A percentile compares a stretch with the other conserved stretches of the same genome.
Evolutionary conservation across 2,888 invertebrate species (phyloP).

Genomic region (Dicranocentrus wangi): DNA sequence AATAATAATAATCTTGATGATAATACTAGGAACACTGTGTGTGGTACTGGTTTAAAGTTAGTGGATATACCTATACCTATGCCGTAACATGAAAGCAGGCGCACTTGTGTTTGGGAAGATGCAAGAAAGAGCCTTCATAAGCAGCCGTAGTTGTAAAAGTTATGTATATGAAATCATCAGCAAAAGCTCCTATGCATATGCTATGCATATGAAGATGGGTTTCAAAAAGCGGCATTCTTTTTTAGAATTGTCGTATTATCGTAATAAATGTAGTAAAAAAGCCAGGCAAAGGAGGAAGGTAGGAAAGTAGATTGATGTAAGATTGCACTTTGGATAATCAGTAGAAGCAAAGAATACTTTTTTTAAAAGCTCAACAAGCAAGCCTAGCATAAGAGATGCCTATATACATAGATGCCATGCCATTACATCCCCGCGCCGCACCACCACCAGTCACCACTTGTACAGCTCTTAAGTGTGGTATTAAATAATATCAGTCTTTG

Average conservation of each 20-base stretch:
- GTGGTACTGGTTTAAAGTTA: not conserved
- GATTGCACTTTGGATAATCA: conserved; percentile 38
- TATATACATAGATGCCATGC: not conserved
- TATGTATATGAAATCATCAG: not conserved
- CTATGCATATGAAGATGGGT: not conserved
- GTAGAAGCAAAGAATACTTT: not conserved
- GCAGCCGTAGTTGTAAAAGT: no score
- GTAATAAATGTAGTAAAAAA: conserved; percentile 30
- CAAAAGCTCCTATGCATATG: not conserved
- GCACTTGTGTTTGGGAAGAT: no score
- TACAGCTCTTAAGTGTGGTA: not conserved
- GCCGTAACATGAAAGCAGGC: no score
- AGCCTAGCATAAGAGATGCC: not conserved
- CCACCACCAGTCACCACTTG: not conserved
- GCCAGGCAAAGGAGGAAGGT: conserved; percentile 9
- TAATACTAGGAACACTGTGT: not conserved
- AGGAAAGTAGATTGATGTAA: conserved; percentile 27
- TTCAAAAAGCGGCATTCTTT: conserved; percentile 17
- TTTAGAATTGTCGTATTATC: conserved; percentile 23
- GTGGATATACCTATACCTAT: not conserved
- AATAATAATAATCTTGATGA: conserved; percentile 27
- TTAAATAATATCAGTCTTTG: conserved; percentile 14
- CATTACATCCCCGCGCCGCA: not conserved
- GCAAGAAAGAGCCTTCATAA: no score
- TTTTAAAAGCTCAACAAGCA: conserved; percentile 8